Evolutionary conservation across 37 sponge, comb jelly and placozoan species (phyloP), one percentile per base, ranked within the genome.

Genomic region (Ephydatia muelleri): DNA sequence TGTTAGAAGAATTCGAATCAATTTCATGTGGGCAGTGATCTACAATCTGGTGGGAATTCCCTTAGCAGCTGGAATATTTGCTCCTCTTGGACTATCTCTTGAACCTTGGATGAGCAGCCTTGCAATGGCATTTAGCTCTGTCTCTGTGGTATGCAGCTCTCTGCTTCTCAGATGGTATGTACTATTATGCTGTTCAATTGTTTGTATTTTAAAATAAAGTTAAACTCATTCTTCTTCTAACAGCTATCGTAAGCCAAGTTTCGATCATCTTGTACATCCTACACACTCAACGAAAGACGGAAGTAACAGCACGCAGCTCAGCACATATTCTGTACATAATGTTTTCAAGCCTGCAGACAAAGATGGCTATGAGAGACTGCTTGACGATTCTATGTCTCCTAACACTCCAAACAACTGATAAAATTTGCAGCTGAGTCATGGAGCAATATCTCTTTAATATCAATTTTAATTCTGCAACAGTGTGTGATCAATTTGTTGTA

Each of bases 91-190:
- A 3, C 66, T 99, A 47, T 68, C 73, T 34, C 89, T 99, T 25
- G 88, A 91, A 74, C 99, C 99, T 6, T 99, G 95, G 95, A 91
- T 97, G 90, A 97, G 97, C 65, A 91, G 94, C 49, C 88, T 93
- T 13, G 99, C 99, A 29, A 99, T 99, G 99, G 93, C 96, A 16
- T 82, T 93, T 64, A 95, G 95, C 64, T 99, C 99, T 77, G 92
- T 99, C 35, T 86, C 96, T 72, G 99, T 99, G 3, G 99, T 99
- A n/a, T 81, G 71, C 48, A 98, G 89, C 73, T 99, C 99, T 49
- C 94, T 99, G 21, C 84, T 96, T 33, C 89, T 99, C 9, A 97
- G 66, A 87, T 72, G 66, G 87, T 87, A 80, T 57, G 81, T 70
- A 14, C 19, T 57, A 19, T 57, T 57, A 14, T 21, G 16, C 57